Evolutionary conservation across 2,797 vertebrate genomes (phyloP).

Genomic region (Scomberomorus guttatus): DNA sequence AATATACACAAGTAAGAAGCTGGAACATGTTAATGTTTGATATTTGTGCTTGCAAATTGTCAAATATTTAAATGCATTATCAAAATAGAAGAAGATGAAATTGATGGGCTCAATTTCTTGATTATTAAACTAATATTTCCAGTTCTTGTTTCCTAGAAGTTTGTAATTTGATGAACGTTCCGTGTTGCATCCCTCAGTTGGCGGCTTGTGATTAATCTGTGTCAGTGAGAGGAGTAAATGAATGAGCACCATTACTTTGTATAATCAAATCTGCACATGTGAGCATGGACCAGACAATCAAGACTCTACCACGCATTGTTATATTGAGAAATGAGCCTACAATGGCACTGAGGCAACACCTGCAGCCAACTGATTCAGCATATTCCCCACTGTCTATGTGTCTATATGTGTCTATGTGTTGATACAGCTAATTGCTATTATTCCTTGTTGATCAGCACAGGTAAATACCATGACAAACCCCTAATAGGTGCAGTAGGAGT

Average conservation of each 20-base stretch:
- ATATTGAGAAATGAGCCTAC: constrained; percentile 8
- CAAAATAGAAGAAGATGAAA: not conserved
- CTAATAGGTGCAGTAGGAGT: not conserved
- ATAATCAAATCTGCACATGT: not conserved
- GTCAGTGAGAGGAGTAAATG: not conserved
- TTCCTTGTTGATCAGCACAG: constrained; percentile 6
- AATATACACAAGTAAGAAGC: not conserved
- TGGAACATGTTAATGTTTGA: not conserved
- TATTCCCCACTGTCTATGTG: not conserved
- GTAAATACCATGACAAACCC: not conserved
- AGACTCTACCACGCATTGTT: not conserved
- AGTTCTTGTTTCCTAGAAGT: no score
- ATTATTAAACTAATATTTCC: not conserved
- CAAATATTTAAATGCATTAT: not conserved
- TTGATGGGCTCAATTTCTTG: no score
- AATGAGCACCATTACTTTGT: not conserved
- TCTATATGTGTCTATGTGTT: not conserved
- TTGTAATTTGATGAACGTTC: not conserved
- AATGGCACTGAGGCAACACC: constrained; percentile 14
- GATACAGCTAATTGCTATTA: constrained; percentile 5
- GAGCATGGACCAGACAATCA: not conserved
- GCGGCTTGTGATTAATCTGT: not conserved
- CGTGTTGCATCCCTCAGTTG: not conserved
- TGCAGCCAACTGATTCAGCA: constrained; percentile 21
- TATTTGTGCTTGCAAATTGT: not conserved